Percentiles rank a stretch among this genome's conserved stretches.
Evolutionary conservation across 2,113 vertebrate species (phyloP).

Genomic region (Melanostigma gelatinosum): DNA sequence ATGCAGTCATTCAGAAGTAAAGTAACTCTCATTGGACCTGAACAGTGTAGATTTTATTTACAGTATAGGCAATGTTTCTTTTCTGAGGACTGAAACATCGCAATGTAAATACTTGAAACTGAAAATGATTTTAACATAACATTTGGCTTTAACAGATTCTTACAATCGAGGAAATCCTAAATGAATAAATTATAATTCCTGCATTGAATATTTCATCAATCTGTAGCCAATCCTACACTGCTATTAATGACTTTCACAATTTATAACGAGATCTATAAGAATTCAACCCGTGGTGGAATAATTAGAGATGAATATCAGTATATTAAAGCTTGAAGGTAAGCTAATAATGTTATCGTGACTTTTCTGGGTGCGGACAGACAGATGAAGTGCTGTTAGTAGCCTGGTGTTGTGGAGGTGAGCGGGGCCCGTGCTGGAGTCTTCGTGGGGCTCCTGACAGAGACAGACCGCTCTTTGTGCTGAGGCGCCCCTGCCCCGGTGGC

Average conservation of each 20-base stretch:
- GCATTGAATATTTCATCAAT: slow-evolving; percentile 4
- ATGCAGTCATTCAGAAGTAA: slow-evolving; percentile 49
- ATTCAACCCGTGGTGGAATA: slow-evolving; percentile 16
- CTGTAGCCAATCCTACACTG: neutral
- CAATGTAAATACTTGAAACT: slow-evolving; percentile 33
- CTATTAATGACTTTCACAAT: slow-evolving; percentile 4
- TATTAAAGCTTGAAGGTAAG: slow-evolving; percentile 36
- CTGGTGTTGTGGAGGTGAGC: slow-evolving; percentile 74
- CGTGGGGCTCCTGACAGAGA: slow-evolving; percentile 76
- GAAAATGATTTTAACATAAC: slow-evolving; percentile 1
- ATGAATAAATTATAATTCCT: slow-evolving; percentile 23
- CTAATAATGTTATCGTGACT: slow-evolving; percentile 60
- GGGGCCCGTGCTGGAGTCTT: slow-evolving; percentile 67
- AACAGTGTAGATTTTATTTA: slow-evolving; percentile 64
- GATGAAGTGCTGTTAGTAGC: slow-evolving; percentile 74
- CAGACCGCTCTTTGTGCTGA: slow-evolving; percentile 80
- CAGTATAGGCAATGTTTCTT: slow-evolving; percentile 37
- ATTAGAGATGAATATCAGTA: slow-evolving; percentile 48
- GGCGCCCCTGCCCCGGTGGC: slow-evolving; percentile 78
- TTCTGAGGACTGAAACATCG: slow-evolving; percentile 30
- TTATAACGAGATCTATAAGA: slow-evolving; percentile 17
- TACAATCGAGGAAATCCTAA: slow-evolving; percentile 5
- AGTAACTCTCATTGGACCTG: slow-evolving; percentile 44
- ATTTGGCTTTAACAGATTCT: neutral
- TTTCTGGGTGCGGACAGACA: slow-evolving; percentile 67